phyloP scores from a whole-genome alignment of 2,113 vertebrate species.

The Vulpes ferrilata region DNA sequence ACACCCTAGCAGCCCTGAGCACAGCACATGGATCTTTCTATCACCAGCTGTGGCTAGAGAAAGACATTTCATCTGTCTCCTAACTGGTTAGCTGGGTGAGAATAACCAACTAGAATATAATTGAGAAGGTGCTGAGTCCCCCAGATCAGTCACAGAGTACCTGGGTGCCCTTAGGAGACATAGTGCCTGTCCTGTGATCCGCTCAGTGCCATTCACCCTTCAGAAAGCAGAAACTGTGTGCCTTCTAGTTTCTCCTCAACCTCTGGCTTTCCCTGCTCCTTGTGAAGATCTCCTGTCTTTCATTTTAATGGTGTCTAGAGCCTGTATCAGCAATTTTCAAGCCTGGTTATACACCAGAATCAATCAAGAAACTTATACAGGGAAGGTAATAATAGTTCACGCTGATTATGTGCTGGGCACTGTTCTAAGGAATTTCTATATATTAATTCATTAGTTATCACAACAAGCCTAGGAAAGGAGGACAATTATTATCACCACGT shows the following conservation, averaged over 20 bases:
- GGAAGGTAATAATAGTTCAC: not conserved
- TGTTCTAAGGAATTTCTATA: not conserved
- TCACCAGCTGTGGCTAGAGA: not conserved
- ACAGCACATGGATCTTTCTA: not conserved
- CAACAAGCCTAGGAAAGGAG: not conserved
- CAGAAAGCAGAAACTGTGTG: not conserved
- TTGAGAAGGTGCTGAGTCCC: not conserved
- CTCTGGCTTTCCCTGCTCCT: not conserved
- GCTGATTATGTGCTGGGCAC: not conserved
- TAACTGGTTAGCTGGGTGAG: not conserved
- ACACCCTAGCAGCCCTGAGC: not conserved
- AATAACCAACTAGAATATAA: not conserved
- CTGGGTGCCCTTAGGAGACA: not conserved
- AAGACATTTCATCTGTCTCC: constrained; percentile 11
- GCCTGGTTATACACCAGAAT: not conserved
- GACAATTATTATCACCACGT: not conserved
- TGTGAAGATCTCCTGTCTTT: not conserved
- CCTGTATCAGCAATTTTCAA: not conserved
- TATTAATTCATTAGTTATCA: not conserved
- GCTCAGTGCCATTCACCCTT: not conserved
- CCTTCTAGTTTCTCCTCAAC: not conserved
- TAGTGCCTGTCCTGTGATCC: not conserved
- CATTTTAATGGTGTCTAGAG: not conserved
- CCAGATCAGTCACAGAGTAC: not conserved
- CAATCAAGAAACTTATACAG: not conserved